These are phyloP conservation scores for Chelon labrosus DNA, from an alignment of 2,797 vertebrate species.

Conservation along the genomic window DNA sequence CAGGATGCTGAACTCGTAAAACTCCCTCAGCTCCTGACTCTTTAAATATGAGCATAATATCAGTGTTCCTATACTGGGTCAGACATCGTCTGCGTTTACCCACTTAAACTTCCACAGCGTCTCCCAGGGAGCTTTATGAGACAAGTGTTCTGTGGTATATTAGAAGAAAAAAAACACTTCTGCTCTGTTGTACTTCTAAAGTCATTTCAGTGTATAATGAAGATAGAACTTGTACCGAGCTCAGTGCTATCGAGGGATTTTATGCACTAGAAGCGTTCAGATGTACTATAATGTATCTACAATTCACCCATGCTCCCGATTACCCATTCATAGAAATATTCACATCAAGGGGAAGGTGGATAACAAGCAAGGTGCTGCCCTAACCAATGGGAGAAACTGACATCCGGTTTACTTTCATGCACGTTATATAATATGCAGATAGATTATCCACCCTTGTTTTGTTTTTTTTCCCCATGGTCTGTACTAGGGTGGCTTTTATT, in stretches of 20 bases:
- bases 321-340: too few relatives aligned
- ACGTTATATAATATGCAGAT: too few relatives aligned
- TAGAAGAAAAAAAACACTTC: background rate
- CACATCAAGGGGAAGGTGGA: too few relatives aligned
- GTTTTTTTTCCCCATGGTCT: too few relatives aligned
- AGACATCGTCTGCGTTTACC: constrained; percentile 2
- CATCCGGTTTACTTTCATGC: too few relatives aligned
- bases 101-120: background rate
- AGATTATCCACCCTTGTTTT: too few relatives aligned
- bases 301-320: background rate
- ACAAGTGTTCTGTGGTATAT: constrained; percentile 3
- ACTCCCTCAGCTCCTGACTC: constrained; percentile 11
- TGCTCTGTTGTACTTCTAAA: background rate
- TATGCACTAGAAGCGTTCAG: background rate
- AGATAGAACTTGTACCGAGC: background rate
- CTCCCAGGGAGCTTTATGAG: constrained; percentile 19
- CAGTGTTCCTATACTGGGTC: constrained; percentile 16
- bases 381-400: too few relatives aligned
- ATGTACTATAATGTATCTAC: too few relatives aligned
- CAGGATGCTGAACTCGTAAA: constrained; percentile 6
- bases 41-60: constrained; percentile 14
- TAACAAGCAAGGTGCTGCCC: too few relatives aligned
- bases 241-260: constrained; percentile 1
- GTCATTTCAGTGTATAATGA: constrained; percentile 5
- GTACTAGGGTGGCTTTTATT: too few relatives aligned